Evolutionary conservation across 2,797 vertebrate species (phyloP), one percentile per base, ranked within the genome.

Genomic region (Galago senegalensis): DNA sequence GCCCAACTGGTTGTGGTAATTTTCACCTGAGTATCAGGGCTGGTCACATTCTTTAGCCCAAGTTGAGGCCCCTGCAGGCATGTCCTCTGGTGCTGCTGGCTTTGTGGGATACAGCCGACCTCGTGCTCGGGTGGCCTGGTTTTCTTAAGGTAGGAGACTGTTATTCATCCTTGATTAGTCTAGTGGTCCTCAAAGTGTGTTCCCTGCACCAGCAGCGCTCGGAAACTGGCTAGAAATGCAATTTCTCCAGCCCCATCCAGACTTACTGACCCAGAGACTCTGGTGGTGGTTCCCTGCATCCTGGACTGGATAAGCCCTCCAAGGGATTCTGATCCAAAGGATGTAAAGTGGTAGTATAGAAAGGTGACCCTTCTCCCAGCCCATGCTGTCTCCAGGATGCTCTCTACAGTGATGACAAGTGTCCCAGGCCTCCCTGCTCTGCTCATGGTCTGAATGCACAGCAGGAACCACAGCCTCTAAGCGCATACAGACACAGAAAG

Each of bases 361-460:
- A 91, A 53, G 67, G 25, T 70, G 61, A 31, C 4, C 27, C 29
- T 43, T 65, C 14, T 25, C 49, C 75, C 76, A 61, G 27, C 8
- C 13, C 46, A 25, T 17, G 29, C 29, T 13, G 34, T 2, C 23
- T 72, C 4, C 14, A 1, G 0, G 7, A 29, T 18, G 81, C 67
- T n/a, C 20, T 40, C 49, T n/a, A 65, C 7, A 0, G 0, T 12
- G 46, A 67, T 40, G 23, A 73, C 61, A 17, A 58, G 17, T 0
- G 3, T 7, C 27, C 65, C 31, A 43, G 29, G 49, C 16, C 72
- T 92, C 58, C 83, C 49, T 40, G 63, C n/a, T 79, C 2, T 1
- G 14, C 23, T 61, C 7, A 34, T 1, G 11, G 12, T 40, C 27
- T 61, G 29, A 17, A 43, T 0, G 0, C 10, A 25, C 9, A 5